phyloP scores from a whole-genome alignment of 1,140 invertebrate genomes.

The Tenebrio molitor region DNA sequence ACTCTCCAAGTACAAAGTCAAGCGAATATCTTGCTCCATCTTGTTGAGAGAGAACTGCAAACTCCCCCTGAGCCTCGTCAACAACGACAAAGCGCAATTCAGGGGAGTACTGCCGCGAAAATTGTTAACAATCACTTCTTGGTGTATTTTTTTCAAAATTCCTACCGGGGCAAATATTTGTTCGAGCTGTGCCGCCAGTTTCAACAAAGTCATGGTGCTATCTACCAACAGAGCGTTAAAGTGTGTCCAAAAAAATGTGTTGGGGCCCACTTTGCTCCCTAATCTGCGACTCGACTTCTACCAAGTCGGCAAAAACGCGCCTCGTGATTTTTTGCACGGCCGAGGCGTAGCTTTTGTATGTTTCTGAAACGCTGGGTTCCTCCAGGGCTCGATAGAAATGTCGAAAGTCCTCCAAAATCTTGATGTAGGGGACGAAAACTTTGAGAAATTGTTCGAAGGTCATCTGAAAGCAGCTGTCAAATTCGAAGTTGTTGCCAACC shows the following conservation, averaged over 20 bases:
- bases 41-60: conserved; percentile 66
- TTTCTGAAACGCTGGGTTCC: conserved; percentile 41
- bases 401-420: conserved; percentile 59
- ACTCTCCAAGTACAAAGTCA: conserved; percentile 68
- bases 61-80: conserved; percentile 67
- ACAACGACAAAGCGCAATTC: conserved; percentile 66
- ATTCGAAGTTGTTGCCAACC: conserved; percentile 10
- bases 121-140: conserved; percentile 62
- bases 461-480: conserved; percentile 52
- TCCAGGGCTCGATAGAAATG: conserved; percentile 43
- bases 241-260: conserved; percentile 14
- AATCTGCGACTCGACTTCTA: conserved; percentile 59
- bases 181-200: conserved; percentile 64
- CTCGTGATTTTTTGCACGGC: conserved; percentile 56
- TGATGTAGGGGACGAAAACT: conserved; percentile 60
- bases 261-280: conserved; percentile 58
- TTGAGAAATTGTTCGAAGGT: conserved; percentile 58
- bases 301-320: conserved; percentile 55
- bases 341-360: conserved; percentile 54
- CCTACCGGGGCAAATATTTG: conserved; percentile 64
- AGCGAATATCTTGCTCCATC: conserved; percentile 67
- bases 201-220: conserved; percentile 66
- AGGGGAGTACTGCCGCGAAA: conserved; percentile 63
- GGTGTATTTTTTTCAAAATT: conserved; percentile 68
- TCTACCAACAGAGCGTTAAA: conserved; percentile 55